phyloP scores from a whole-genome alignment of 2,888 invertebrate species.

The Lycia hirtaria region DNA sequence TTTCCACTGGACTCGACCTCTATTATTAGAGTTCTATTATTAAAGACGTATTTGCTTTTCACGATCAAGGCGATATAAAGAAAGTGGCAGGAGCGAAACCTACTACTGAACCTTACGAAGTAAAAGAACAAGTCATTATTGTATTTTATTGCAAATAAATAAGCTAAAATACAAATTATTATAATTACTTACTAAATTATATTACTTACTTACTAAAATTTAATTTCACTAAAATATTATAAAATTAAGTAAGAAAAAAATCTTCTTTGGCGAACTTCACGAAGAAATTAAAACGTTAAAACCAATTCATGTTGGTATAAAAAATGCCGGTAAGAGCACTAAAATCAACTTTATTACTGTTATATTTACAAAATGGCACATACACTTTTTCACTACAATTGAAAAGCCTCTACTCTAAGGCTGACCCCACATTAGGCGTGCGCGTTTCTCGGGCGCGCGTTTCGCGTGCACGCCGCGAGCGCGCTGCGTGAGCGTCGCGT shows the following conservation, averaged over 20 bases:
- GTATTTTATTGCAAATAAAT: slow-evolving; percentile 77
- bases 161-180: slow-evolving; percentile 66
- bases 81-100: no score
- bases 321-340: slow-evolving; percentile 30
- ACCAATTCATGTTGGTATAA: slow-evolving; percentile 36
- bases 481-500: no score
- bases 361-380: slow-evolving; percentile 46
- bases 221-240: slow-evolving; percentile 40
- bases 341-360: slow-evolving; percentile 31
- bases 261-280: slow-evolving; percentile 50
- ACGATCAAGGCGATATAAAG: no score
- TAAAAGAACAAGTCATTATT: slow-evolving; percentile 32
- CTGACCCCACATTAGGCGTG: no score
- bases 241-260: slow-evolving; percentile 51
- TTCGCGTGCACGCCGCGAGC: no score
- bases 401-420: slow-evolving; percentile 39
- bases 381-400: slow-evolving; percentile 30
- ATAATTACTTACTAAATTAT: slow-evolving; percentile 60
- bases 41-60: no score
- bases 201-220: slow-evolving; percentile 62
- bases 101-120: slow-evolving; percentile 11
- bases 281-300: slow-evolving; percentile 27
- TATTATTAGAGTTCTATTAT: no score
- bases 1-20: no score
- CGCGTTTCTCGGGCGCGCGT: no score